A percentile compares a stretch with the other conserved stretches of the same genome.
Evolutionary conservation across 2,888 invertebrate species (phyloP).

Genomic region (Ormyrus nitidulus): DNA sequence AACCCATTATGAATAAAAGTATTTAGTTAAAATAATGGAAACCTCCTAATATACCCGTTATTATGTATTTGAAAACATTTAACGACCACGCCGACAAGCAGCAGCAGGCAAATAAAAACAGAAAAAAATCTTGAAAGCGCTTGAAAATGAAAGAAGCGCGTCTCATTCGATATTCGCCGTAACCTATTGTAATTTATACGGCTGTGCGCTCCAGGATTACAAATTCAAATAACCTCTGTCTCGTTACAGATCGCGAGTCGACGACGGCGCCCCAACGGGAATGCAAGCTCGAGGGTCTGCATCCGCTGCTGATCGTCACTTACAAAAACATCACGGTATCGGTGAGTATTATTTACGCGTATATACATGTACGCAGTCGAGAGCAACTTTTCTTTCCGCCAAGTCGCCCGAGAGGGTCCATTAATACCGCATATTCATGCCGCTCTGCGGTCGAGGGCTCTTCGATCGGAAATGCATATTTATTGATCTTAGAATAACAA

Average conservation of each 20-base stretch:
- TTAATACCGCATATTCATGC: slow-evolving; percentile 14
- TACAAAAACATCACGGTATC: slow-evolving; percentile 75
- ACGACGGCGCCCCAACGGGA: slow-evolving; percentile 58
- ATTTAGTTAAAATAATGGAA: too few relatives aligned
- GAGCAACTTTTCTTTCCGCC: slow-evolving; percentile 29
- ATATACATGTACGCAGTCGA: slow-evolving; percentile 8
- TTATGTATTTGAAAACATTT: too few relatives aligned
- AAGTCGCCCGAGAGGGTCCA: not conserved
- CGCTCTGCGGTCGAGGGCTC: not conserved
- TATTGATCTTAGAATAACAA: not conserved
- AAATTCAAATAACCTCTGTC: slow-evolving; percentile 40
- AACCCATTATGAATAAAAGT: too few relatives aligned
- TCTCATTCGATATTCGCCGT: not conserved
- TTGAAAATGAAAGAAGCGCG: too few relatives aligned
- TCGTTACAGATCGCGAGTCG: slow-evolving; percentile 50
- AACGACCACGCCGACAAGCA: too few relatives aligned
- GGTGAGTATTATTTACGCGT: slow-evolving; percentile 64
- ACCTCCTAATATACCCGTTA: too few relatives aligned
- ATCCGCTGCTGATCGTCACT: slow-evolving; percentile 74
- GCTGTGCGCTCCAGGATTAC: slow-evolving; percentile 1
- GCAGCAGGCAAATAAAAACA: too few relatives aligned
- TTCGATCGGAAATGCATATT: slow-evolving; percentile 2
- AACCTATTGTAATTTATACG: slow-evolving; percentile 22
- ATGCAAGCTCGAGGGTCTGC: slow-evolving; percentile 74
- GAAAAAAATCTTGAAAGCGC: too few relatives aligned